Conservation (phyloP, 2,888 invertebrate species). For the Neoitamus cyanurus region DNA sequence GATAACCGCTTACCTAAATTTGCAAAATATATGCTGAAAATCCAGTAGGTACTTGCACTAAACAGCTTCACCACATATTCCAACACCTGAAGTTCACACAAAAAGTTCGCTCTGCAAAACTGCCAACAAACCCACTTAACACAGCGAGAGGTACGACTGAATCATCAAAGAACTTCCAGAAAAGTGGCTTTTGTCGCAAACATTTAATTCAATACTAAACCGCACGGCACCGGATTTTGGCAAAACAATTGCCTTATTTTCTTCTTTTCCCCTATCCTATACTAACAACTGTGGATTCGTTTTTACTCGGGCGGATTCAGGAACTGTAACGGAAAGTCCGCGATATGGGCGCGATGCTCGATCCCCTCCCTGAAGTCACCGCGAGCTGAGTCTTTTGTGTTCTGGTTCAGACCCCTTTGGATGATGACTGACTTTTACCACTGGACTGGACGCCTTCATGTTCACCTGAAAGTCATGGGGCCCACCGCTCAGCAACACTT, state of each 20-base stretch:
- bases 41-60: neutral
- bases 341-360: neutral
- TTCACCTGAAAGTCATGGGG: neutral
- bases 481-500: neutral
- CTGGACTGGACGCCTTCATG: neutral
- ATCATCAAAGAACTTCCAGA: neutral
- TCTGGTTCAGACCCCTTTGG: neutral
- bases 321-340: slow-evolving; percentile 9
- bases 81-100: neutral
- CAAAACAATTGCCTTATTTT: neutral
- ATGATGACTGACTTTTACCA: slow-evolving; percentile 3
- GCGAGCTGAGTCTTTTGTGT: neutral
- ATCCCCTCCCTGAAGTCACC: neutral
- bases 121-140: neutral
- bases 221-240: neutral
- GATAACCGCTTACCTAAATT: neutral
- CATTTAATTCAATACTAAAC: neutral
- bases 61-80: neutral
- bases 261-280: neutral
- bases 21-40: neutral
- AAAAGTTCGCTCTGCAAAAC: neutral
- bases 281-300: neutral
- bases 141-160: neutral
- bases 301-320: neutral
- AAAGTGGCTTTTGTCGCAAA: neutral